Conservation (phyloP, 2,113 vertebrate species). For the Paramormyrops kingsleyae region DNA sequence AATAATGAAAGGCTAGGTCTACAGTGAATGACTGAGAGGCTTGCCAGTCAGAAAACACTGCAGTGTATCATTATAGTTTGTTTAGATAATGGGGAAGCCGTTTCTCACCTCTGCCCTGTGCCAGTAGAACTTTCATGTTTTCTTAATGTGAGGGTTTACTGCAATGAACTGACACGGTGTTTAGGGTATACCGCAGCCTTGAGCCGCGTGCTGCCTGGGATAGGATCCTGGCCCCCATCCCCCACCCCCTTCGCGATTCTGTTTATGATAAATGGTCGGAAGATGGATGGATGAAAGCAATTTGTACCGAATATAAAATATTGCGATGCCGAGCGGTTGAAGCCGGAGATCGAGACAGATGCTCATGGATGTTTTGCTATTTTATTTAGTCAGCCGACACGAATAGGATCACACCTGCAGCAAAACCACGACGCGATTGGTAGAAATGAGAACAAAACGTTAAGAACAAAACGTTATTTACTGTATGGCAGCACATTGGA, state of each 20-base stretch:
- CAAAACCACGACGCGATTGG: not conserved
- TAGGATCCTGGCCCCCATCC: not conserved
- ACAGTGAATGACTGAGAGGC: slow-evolving; percentile 30
- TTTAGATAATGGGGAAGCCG: not conserved
- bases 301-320: not conserved
- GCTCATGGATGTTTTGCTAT: not conserved
- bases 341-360: not conserved
- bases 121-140: not conserved
- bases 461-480: not conserved
- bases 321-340: not conserved
- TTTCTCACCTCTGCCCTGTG: not conserved
- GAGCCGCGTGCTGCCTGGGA: not conserved
- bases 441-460: not conserved
- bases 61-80: not conserved
- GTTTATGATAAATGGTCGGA: not conserved
- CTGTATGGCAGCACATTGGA: not conserved
- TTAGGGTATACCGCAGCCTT: not conserved
- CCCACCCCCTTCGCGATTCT: not conserved
- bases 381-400: not conserved
- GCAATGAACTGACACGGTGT: not conserved
- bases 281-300: not conserved
- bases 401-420: not conserved
- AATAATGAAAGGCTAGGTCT: slow-evolving; percentile 45
- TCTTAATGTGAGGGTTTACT: not conserved
- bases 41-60: slow-evolving; percentile 20